Evolutionary conservation across 2,888 invertebrate species (phyloP).

Genomic region (Hypercompe scribonia): DNA sequence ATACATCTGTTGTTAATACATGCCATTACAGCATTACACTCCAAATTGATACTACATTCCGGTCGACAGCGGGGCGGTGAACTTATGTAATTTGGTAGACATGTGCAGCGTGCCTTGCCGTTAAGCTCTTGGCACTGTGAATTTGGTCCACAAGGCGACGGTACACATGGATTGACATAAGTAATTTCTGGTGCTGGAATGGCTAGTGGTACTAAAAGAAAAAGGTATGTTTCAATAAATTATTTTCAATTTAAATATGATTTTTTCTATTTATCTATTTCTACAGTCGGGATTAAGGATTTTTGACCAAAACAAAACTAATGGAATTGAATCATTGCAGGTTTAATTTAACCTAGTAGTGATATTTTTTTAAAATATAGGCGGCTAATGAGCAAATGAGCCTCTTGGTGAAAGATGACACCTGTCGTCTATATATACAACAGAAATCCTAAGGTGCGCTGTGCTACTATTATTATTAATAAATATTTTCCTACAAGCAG

Average conservation of each 20-base stretch:
- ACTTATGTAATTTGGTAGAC: slow-evolving; percentile 90
- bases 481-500: too few species aligned
- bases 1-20: slow-evolving; percentile 90
- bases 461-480: not conserved
- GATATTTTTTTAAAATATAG: not conserved
- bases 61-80: slow-evolving; percentile 92
- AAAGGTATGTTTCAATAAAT: not conserved
- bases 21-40: slow-evolving; percentile 89
- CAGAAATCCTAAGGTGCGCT: not conserved
- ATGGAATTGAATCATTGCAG: not conserved
- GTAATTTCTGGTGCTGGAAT: slow-evolving; percentile 56
- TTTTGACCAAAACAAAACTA: not conserved
- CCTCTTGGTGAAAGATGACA: not conserved
- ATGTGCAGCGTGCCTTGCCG: slow-evolving; percentile 90
- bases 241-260: not conserved
- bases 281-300: not conserved
- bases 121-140: slow-evolving; percentile 90
- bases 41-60: slow-evolving; percentile 90
- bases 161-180: slow-evolving; percentile 88
- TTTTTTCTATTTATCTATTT: not conserved
- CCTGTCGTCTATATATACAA: not conserved
- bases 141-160: slow-evolving; percentile 93
- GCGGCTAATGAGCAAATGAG: not conserved
- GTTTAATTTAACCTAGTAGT: not conserved
- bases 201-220: slow-evolving; percentile 64